Evolutionary conservation across 1,140 invertebrate genomes (phyloP), one percentile per base, ranked within the genome.

Genomic region (Polypedilum pembai): DNA sequence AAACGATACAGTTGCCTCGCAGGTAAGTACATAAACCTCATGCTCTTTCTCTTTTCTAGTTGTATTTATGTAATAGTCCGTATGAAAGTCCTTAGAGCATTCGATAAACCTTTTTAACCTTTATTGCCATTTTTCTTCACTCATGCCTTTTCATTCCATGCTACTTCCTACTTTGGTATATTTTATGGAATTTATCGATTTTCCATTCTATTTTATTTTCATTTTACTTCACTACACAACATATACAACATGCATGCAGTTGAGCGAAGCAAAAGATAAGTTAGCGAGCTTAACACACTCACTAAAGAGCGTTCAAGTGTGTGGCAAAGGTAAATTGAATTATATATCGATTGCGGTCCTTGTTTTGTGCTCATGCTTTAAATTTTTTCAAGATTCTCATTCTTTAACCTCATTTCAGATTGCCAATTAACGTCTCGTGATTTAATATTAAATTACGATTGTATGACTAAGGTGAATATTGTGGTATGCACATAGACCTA

Each of bases 401-500:
- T 56, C 45, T 56, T 15, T 56, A n/a, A 12, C n/a, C n/a, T 3
- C 45, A 56, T 56, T 56, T 56, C 45, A 74, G 74, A 75, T 73
- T 75, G 74, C 24, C 33, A 75, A 24, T 41, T 75, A 21, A 21
- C 66, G n/a, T 40, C 63, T 20, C 15, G 41, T 10, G 74, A 75
- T 75, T 56, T 75, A n/a, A 66, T 75, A 21, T 73, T 75, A 10
- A 69, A 75, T 73, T 75, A 75, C 18, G 69, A 75, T 75, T 75
- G 74, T 69, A 75, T 75, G 8, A 24, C 66, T 73, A 75, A 75
- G 74, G 74, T 33, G 24, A 33, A 15, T 33, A 18, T 33, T 40
- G 40, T 21, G 10, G 10, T 7, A 18, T 18, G 7, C 21, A 73
- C 24, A 41, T 40, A 10, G 15, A 40, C 7, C 1, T 17, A 12